Conservation (phyloP, 2,888 invertebrate genomes). For the Notocelia uddmanniana region DNA sequence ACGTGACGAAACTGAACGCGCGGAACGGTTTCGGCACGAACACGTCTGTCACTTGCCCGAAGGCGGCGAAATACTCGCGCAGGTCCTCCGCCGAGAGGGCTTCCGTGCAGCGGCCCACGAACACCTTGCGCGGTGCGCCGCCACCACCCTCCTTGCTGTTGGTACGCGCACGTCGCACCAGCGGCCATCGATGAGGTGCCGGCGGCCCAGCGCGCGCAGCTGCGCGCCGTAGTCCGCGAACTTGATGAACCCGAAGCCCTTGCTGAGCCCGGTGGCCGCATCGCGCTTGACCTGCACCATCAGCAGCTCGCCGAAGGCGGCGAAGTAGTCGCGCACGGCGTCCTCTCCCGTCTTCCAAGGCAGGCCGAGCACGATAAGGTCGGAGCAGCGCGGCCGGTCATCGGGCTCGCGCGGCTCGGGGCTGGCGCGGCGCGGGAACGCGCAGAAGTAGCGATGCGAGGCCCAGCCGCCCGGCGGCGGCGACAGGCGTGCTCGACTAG, state of each 20-base stretch:
- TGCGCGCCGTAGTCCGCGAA: constrained; percentile 89
- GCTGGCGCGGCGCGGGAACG: constrained; percentile 92
- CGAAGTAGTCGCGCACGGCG: constrained; percentile 90
- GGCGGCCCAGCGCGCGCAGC: constrained; percentile 86
- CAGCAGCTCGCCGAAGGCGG: constrained; percentile 88
- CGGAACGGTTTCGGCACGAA: constrained; percentile 95
- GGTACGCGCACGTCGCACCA: constrained; percentile 90
- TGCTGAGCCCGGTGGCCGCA: constrained; percentile 87
- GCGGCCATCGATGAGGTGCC: constrained; percentile 89
- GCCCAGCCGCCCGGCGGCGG: constrained; percentile 97
- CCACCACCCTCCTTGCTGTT: constrained; percentile 89
- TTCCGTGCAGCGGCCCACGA: constrained; percentile 94
- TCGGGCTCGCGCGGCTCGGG: constrained; percentile 92
- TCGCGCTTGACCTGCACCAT: constrained; percentile 87
- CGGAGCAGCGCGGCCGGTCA: constrained; percentile 85
- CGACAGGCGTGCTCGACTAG: constrained; percentile 95
- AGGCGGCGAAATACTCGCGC: constrained; percentile 91
- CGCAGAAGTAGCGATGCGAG: constrained; percentile 87
- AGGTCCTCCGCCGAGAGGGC: constrained; percentile 92
- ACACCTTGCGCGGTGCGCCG: constrained; percentile 90
- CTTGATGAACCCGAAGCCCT: constrained; percentile 90
- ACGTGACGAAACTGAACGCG: constrained; percentile 93
- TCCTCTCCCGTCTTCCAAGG: constrained; percentile 92
- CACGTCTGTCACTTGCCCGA: constrained; percentile 94
- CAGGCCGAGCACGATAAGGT: constrained; percentile 91